Evolutionary conservation across 2,888 invertebrate genomes (phyloP).

Genomic region (Melanophora roralis): DNA sequence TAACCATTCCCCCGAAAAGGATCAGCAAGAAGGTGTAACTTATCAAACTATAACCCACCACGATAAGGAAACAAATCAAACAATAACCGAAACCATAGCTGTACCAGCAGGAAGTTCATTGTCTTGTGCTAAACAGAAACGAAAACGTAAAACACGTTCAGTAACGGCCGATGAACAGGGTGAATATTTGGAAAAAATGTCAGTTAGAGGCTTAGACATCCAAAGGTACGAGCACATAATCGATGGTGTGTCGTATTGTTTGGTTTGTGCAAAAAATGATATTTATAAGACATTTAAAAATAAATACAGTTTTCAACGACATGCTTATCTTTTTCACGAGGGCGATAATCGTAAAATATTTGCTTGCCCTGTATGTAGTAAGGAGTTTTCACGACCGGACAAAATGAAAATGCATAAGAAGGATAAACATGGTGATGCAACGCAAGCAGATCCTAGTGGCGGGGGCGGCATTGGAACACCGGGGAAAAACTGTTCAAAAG

Average conservation of each 20-base stretch:
- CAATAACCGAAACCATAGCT: conserved; percentile 61
- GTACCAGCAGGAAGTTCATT: conserved; percentile 51
- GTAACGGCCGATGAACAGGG: conserved; percentile 75
- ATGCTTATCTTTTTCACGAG: conserved; percentile 75
- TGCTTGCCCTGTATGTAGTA: conserved; percentile 75
- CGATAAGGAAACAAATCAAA: conserved; percentile 62
- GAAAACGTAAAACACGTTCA: conserved; percentile 74
- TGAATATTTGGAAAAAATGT: conserved; percentile 76
- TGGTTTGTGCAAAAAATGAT: conserved; percentile 75
- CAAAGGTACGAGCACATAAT: conserved; percentile 75
- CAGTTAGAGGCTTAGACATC: conserved; percentile 75
- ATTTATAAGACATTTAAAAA: conserved; percentile 75
- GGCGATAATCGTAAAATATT: conserved; percentile 75
- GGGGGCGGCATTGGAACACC: conserved; percentile 41
- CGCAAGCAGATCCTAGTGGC: conserved; percentile 62
- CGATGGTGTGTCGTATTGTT: conserved; percentile 74
- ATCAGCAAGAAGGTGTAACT: conserved; percentile 60
- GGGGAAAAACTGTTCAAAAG: conserved; percentile 29
- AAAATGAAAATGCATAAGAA: conserved; percentile 77
- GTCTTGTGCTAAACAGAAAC: conserved; percentile 70
- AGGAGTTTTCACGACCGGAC: conserved; percentile 75
- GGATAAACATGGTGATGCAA: conserved; percentile 73
- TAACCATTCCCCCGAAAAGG: conserved; percentile 63
- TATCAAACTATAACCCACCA: conserved; percentile 67
- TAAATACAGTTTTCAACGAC: conserved; percentile 75